Evolutionary conservation across 2,797 vertebrate species (phyloP), one percentile per base, ranked within the genome.

Genomic region (Cuniculus paca): DNA sequence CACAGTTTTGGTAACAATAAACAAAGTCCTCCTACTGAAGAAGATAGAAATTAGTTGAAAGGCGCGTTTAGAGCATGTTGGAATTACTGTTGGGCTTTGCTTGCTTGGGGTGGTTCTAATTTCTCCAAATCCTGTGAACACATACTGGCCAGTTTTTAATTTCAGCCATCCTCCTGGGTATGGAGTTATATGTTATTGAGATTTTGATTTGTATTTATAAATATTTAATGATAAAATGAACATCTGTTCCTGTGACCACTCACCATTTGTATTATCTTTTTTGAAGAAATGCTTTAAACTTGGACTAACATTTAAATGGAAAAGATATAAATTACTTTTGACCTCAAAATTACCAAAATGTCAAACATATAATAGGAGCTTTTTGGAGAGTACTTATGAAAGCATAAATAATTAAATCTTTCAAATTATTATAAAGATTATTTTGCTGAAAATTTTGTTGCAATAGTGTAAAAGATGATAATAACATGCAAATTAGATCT

Each of bases 401-500:
- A 91, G 45, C 61, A 79, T 52, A 48, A 77, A 88, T 48, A 54
- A 60, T 24, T 74, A 89, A 36, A 70, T 52, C 17, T 90, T 86
- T 82, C 52, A 50, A 78, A n/a, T 56, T 54, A 80, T 34, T 45
- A 52, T 12, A 24, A 96, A 68, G 54, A 70, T 93, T 54, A 87
- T 58, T 87, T 90, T 87, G 28, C 60, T 90, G 50, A 16, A 42
- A 50, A 70, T 90, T 82, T 54, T 39, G 48, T 17, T 82, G 42
- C 5, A 54, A 17, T 45, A 34, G n/a, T n/a, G 1, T 8, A 34
- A 92, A 90, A 20, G 13, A 65, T 61, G 34, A 39, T 78, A 36
- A 65, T 42, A 39, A 61, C 36, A 70, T 85, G n/a, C 39, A 39
- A 70, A 78, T 68, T 22, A 61, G 17, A 3, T 81, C 36, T 31